Evolutionary conservation across 2,888 invertebrate genomes (phyloP).

Genomic region (Acanthosepion pharaonis): DNA sequence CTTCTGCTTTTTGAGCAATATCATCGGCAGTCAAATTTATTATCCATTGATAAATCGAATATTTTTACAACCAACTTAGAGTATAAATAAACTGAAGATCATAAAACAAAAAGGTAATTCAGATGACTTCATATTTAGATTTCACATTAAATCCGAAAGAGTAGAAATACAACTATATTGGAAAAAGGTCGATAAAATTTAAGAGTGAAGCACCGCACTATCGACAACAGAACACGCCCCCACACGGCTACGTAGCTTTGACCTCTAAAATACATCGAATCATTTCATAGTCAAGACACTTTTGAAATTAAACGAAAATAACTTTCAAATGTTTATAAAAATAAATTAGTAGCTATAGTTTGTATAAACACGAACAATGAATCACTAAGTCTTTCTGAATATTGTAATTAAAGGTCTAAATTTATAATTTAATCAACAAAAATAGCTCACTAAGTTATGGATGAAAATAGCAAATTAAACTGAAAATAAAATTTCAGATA

Average conservation of each 20-base stretch:
- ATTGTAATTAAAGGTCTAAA: background rate
- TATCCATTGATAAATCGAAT: background rate
- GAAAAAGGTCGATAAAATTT: background rate
- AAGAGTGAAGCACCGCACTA: background rate
- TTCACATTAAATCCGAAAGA: background rate
- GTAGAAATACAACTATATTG: background rate
- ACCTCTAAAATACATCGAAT: conserved; percentile 43
- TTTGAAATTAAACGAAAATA: background rate
- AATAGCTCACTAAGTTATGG: background rate
- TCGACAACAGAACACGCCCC: conserved; percentile 41
- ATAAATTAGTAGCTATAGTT: no score
- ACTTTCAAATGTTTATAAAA: background rate
- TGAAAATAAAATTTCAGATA: background rate
- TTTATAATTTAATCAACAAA: no score
- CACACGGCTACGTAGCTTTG: conserved; percentile 39
- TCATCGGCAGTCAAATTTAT: conserved; percentile 33
- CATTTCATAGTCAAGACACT: background rate
- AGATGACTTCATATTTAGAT: background rate
- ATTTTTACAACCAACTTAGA: background rate
- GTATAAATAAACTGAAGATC: no score
- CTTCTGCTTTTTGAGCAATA: background rate
- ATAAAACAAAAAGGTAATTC: no score
- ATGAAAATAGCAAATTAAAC: background rate
- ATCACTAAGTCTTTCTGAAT: background rate
- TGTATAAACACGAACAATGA: background rate